These are phyloP conservation scores for Aldabrachelys gigantea DNA, from an alignment of 2,113 vertebrate genomes.

Conservation along the genomic window DNA sequence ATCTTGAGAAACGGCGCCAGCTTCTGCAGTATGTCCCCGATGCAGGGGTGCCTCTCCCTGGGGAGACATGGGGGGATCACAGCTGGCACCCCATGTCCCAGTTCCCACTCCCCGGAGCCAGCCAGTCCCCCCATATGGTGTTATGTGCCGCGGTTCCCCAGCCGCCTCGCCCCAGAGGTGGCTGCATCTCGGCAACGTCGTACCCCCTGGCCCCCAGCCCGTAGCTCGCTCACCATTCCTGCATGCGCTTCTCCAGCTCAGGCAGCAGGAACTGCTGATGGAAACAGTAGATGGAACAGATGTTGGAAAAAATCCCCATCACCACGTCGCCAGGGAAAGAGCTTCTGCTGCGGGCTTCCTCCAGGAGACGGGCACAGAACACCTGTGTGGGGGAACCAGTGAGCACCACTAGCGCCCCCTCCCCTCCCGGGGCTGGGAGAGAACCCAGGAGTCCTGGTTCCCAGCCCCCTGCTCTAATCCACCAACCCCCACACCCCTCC, in stretches of 20 bases:
- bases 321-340: constrained; percentile 91
- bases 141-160: too few relatives aligned
- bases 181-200: too few relatives aligned
- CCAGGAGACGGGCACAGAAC: constrained; percentile 88
- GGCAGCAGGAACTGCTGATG: constrained; percentile 93
- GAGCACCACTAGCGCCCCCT: background rate
- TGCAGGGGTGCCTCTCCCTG: constrained; percentile 68
- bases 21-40: constrained; percentile 87
- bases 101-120: too few relatives aligned
- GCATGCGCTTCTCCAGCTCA: constrained; percentile 93
- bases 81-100: background rate
- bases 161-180: too few relatives aligned
- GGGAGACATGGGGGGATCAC: background rate
- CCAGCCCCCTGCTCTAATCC: too few relatives aligned
- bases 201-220: too few relatives aligned
- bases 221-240: constrained; percentile 87
- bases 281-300: constrained; percentile 94
- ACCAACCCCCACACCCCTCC: too few relatives aligned
- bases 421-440: too few relatives aligned
- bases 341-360: constrained; percentile 87
- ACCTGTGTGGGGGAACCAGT: constrained; percentile 71
- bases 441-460: too few relatives aligned
- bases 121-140: too few relatives aligned
- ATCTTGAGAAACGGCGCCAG: constrained; percentile 91
- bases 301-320: constrained; percentile 93